Evolutionary conservation across 2,888 invertebrate species (phyloP).

Genomic region (Meghimatium bilineatum): DNA sequence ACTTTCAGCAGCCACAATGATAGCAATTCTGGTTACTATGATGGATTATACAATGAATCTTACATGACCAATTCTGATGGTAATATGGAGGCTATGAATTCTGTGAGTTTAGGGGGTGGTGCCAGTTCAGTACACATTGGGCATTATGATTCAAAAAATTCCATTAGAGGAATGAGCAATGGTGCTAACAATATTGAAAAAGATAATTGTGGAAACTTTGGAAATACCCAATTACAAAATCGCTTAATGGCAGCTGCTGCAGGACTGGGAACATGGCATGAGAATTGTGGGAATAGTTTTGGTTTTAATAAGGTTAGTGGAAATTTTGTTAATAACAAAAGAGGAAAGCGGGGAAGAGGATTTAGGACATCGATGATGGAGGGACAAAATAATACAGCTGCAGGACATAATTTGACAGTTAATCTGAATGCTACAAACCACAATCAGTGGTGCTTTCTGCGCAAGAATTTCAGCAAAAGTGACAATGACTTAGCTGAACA

Average conservation of each 20-base stretch:
- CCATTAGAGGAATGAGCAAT: neutral
- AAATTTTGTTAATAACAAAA: neutral
- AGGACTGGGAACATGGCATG: slow-evolving; percentile 21
- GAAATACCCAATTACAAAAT: slow-evolving; percentile 17
- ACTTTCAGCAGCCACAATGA: slow-evolving; percentile 2
- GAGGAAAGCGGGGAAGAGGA: slow-evolving; percentile 8
- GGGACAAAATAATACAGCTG: neutral
- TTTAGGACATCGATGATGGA: neutral
- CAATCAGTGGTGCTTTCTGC: slow-evolving; percentile 34
- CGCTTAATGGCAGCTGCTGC: slow-evolving; percentile 26
- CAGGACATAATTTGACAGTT: slow-evolving; percentile 3
- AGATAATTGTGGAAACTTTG: slow-evolving; percentile 1
- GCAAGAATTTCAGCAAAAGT: slow-evolving; percentile 23
- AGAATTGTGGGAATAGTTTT: slow-evolving; percentile 7
- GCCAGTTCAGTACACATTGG: neutral
- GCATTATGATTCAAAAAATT: neutral
- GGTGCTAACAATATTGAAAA: neutral
- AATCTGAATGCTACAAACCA: slow-evolving; percentile 18
- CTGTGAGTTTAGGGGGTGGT: neutral
- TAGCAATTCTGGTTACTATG: slow-evolving; percentile 22
- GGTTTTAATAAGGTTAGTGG: neutral
- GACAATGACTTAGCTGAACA: slow-evolving; percentile 37
- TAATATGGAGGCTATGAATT: neutral
- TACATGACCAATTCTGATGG: slow-evolving; percentile 23
- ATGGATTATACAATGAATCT: slow-evolving; percentile 24